Base-by-base conservation (phyloP, 2,888 invertebrate genomes). In the Sarcophaga caerulescens region DNA sequence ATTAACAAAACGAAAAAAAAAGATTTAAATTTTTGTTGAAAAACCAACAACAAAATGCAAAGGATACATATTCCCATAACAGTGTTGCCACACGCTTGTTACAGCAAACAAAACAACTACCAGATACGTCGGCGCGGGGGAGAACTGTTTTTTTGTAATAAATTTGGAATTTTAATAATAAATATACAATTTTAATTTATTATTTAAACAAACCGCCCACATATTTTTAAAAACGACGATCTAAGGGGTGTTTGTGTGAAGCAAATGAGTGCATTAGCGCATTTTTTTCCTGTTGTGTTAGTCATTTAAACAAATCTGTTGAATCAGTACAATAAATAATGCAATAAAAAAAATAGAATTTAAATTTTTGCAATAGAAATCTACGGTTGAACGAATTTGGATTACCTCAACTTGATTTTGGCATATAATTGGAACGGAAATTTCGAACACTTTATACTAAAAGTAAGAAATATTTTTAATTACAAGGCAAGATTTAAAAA, bases 1-100 rank as follows among this genome's bases (percentile, higher is more conserved):
- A 88, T 82, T 86, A 87, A 89, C 87, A 60, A 84, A 87, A 77
- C 87, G 81, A 87, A 88, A 89, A 87, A 88, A 77, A 73, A 81
- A 70, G 19, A 35, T 52, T 14, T 17, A 52, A 52, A 52, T 52
- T 14, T 52, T 52, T 12, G 17, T 1, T 52, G 12, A 14, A 14
- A 52, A 52, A 17, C 52, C 52, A 52, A 52, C 52, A 52, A 52
- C 52, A 52, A 52, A 14, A 52, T 14, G 17, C 12, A 52, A 3
- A 52, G 52, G 52, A 52, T 52, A 52, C 52, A 52, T 17, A 52
- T 52, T 52, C 52, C 17, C 0, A 10, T 14, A 52, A 52, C 52
- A 52, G 52, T 1, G 52, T 17, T 52, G 52, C 52, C 52, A 52
- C 17, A 17, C 3, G 14, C 17, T 14, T 52, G 17, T 3, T 14